phyloP scores from a whole-genome alignment of 2,797 vertebrate species.

The Enoplosus armatus region DNA sequence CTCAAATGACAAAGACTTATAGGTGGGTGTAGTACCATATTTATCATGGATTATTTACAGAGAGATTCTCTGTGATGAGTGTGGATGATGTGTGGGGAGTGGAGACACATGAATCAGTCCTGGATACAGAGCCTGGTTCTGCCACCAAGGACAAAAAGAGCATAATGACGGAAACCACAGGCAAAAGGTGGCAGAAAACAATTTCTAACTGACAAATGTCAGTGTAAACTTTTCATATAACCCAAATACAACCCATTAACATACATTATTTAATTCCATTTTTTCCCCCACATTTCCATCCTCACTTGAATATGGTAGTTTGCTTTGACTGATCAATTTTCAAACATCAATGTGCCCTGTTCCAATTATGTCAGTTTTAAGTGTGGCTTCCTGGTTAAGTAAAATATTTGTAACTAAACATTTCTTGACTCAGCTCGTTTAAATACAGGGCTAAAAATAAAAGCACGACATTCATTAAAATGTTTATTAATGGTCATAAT shows the following conservation, averaged over 20 bases:
- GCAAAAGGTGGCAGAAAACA: slow-evolving; percentile 3
- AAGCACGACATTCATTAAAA: slow-evolving; percentile 1
- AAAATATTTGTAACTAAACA: neutral
- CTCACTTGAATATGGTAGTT: too few species aligned
- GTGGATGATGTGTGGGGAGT: slow-evolving; percentile 61
- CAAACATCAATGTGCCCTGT: neutral
- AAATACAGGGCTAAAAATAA: neutral
- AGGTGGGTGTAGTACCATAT: slow-evolving; percentile 64
- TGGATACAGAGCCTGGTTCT: slow-evolving; percentile 12
- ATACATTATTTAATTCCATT: too few species aligned
- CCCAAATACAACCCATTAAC: neutral
- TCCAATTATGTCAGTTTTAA: neutral
- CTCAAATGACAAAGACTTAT: slow-evolving; percentile 74
- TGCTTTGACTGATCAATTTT: neutral
- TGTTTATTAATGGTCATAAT: neutral
- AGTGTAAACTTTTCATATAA: neutral
- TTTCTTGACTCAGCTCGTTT: neutral
- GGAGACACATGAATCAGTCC: slow-evolving; percentile 72
- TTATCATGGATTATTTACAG: slow-evolving; percentile 72
- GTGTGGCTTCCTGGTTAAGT: neutral
- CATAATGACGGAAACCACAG: slow-evolving; percentile 26
- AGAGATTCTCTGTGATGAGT: slow-evolving; percentile 62
- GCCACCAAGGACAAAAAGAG: slow-evolving; percentile 39
- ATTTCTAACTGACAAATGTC: neutral
- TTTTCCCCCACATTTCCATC: too few species aligned